A percentile compares a stretch with the other conserved stretches of the same genome.
Evolutionary conservation across 2,888 invertebrate genomes (phyloP).

Genomic region (Lasioglossum pauxillum): DNA sequence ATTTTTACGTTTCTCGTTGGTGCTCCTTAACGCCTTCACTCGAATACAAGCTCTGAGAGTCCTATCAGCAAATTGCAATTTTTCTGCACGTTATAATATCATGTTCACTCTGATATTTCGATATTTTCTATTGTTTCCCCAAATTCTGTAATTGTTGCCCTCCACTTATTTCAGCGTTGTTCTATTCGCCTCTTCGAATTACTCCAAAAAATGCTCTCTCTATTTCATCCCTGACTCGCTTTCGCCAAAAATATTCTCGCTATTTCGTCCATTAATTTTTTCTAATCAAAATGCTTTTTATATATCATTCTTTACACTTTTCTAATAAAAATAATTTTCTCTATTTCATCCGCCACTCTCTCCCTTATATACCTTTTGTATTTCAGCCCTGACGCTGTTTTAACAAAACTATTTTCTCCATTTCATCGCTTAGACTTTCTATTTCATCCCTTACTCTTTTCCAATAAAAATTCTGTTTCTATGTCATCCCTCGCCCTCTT

Average conservation of each 20-base stretch:
- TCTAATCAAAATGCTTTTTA: no score
- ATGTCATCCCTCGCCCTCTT: no score
- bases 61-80: background rate
- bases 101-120: no score
- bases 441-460: background rate
- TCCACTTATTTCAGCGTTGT: no score
- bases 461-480: no score
- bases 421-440: background rate
- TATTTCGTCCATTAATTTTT: no score
- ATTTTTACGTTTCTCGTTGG: background rate
- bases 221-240: background rate
- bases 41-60: background rate
- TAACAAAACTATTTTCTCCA: background rate
- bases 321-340: no score
- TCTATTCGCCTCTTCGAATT: background rate
- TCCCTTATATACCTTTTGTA: background rate
- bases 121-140: no score
- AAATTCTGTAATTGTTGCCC: no score
- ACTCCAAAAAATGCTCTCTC: background rate
- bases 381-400: background rate
- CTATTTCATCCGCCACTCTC: no score
- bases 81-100: no score
- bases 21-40: background rate
- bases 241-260: background rate
- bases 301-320: no score